These are phyloP conservation scores for Lacerta agilis DNA, from an alignment of 2,797 vertebrate species.

Conservation along the genomic window DNA sequence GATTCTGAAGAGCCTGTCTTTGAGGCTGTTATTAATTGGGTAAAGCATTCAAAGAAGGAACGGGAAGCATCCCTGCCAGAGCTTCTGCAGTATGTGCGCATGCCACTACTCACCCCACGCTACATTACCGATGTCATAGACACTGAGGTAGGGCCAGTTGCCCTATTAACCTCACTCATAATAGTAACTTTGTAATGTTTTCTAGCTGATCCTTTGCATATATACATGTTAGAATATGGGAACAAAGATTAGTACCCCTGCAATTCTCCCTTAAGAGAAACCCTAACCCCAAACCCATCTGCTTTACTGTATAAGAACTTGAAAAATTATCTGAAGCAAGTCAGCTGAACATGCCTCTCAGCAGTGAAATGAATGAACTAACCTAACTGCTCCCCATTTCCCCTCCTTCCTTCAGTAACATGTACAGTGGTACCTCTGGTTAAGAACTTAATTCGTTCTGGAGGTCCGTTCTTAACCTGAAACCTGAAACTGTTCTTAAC, in stretches of 20 bases:
- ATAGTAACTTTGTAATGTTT: too few species aligned
- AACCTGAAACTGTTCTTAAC: too few species aligned
- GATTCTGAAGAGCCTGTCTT: constrained; percentile 98
- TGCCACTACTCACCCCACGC: constrained; percentile 95
- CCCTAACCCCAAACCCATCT: not conserved
- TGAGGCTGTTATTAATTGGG: constrained; percentile 96
- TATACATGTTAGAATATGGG: too few species aligned
- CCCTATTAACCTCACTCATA: not conserved
- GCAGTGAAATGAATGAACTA: not conserved
- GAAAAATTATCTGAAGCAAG: not conserved
- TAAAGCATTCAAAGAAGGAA: constrained; percentile 94
- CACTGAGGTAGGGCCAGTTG: constrained; percentile 84
- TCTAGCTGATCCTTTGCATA: too few species aligned
- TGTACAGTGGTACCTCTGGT: too few species aligned
- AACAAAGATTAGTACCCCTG: not conserved
- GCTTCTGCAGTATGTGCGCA: constrained; percentile 93
- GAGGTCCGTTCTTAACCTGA: too few species aligned
- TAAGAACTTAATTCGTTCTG: too few species aligned
- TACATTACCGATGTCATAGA: constrained; percentile 99
- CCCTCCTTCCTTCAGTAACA: not conserved
- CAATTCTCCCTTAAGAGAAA: not conserved
- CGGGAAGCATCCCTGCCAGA: constrained; percentile 90
- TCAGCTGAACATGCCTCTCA: not conserved
- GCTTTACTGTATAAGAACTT: not conserved
- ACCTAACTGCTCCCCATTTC: not conserved